Conservation (phyloP, 2,888 invertebrate species). For the Diaprepes abbreviatus region DNA sequence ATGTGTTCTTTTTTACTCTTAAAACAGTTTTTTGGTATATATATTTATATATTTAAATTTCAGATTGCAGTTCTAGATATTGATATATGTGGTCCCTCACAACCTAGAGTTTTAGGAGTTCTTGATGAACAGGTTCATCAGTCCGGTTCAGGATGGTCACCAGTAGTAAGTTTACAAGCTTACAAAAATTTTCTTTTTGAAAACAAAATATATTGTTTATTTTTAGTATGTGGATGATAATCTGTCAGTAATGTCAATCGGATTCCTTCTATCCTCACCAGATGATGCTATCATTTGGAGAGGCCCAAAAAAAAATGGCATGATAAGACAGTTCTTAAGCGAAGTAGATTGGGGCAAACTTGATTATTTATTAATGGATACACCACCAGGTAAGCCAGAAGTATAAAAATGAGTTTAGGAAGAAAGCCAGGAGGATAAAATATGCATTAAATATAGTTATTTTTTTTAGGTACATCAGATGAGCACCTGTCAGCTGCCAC, state of each 20-base stretch:
- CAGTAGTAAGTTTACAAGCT: conserved; percentile 81
- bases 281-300: conserved; percentile 99
- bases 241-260: conserved; percentile 96
- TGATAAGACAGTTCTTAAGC: conserved; percentile 94
- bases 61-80: conserved; percentile 95
- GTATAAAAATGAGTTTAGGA: too few relatives aligned
- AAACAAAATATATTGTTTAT: neutral
- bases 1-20: too few relatives aligned
- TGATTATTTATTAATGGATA: conserved; percentile 92
- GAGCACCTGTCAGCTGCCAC: conserved; percentile 92
- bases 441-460: too few relatives aligned
- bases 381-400: conserved; percentile 93
- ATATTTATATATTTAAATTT: too few relatives aligned
- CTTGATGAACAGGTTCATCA: conserved; percentile 94
- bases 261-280: conserved; percentile 87
- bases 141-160: conserved; percentile 97
- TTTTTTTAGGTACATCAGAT: conserved; percentile 82
- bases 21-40: too few relatives aligned
- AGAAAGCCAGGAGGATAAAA: too few relatives aligned
- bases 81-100: conserved; percentile 98
- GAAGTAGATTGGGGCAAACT: conserved; percentile 96
- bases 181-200: conserved; percentile 1
- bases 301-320: conserved; percentile 97
- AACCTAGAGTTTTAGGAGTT: conserved; percentile 94
- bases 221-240: conserved; percentile 92